Conservation (phyloP, 2,888 invertebrate species). For the Pedicia rivosa region DNA sequence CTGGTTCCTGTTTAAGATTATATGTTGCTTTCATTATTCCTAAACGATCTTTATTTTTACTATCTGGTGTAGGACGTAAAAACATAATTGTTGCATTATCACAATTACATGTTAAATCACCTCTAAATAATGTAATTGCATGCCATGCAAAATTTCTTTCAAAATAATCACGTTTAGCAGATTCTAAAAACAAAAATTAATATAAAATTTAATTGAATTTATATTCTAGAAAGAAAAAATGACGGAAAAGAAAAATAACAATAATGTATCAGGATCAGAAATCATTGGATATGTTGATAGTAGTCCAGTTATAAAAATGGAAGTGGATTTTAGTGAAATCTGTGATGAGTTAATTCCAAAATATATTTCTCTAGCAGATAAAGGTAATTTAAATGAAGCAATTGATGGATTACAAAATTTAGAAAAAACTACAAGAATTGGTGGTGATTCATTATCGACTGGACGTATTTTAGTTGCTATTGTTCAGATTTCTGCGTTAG, state of each 20-base stretch:
- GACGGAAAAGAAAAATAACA: constrained; percentile 2
- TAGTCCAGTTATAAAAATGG: constrained; percentile 40
- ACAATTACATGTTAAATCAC: constrained; percentile 56
- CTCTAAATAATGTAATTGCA: constrained; percentile 59
- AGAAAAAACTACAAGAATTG: constrained; percentile 33
- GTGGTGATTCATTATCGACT: constrained; percentile 81
- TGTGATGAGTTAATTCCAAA: constrained; percentile 83
- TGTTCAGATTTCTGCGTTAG: constrained; percentile 71
- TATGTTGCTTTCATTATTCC: constrained; percentile 54
- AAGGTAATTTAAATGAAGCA: constrained; percentile 27
- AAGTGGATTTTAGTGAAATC: constrained; percentile 75
- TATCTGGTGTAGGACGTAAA: constrained; percentile 53
- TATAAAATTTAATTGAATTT: background rate
- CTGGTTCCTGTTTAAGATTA: constrained; percentile 51
- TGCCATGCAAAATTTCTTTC: constrained; percentile 80
- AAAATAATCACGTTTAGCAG: constrained; percentile 59
- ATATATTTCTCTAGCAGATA: constrained; percentile 38
- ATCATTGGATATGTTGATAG: background rate
- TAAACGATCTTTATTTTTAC: constrained; percentile 49
- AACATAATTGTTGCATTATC: constrained; percentile 63
- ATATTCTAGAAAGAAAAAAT: background rate
- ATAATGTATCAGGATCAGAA: background rate
- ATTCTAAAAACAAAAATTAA: constrained; percentile 28
- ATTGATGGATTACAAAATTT: constrained; percentile 6
- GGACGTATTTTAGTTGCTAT: constrained; percentile 74